Base-by-base conservation (phyloP, 2,113 vertebrate species). In the Picathartes gymnocephalus region DNA sequence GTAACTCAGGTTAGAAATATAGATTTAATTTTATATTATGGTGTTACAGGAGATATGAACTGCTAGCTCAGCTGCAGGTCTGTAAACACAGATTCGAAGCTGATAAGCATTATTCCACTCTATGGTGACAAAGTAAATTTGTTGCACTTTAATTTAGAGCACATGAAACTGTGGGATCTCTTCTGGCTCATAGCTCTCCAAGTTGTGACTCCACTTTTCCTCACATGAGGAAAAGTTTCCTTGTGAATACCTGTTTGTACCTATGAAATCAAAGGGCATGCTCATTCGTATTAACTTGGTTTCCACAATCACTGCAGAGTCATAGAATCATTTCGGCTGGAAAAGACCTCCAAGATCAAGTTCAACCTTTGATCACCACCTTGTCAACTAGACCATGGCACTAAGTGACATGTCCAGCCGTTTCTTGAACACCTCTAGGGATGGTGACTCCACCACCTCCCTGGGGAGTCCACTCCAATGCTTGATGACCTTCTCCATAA, bases 361-460 rank as follows among this genome's bases (percentile, higher is more conserved):
- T 25, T 10, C 54, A 68, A 5, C 25, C 24, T 82, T 42, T 47
- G 21, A 48, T 16, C 21, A 54, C 4, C 40, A 35, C 40, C 10
- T 13, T 56, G 40, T 35, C 25, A 54, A 19, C 15, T 13, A 61
- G 35, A 61, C 21, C 10, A 40, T 2, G 18, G 53, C 30, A 47
- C 40, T 33, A 19, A 53, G 30, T 69, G 56, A 19, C 47, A 76
- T 0, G 0, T 82, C 35, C 54, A 54, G 47, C 9, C 1, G 0
- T 42, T 33, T 54, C 40, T 6, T 33, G 30, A 69, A 48, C n/a
- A 27, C 12, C 25, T 42, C 21, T 28, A 40, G 35, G 2, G 12
- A 40, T 15, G 15, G 35, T 42, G 40, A 48, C 25, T 76, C 25
- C n/a, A 54, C 21, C 20, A n/a, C 3, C 13, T 53, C 47, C 21